Evolutionary conservation across 2,888 invertebrate species (phyloP).

Genomic region (Drosophila tripunctata): DNA sequence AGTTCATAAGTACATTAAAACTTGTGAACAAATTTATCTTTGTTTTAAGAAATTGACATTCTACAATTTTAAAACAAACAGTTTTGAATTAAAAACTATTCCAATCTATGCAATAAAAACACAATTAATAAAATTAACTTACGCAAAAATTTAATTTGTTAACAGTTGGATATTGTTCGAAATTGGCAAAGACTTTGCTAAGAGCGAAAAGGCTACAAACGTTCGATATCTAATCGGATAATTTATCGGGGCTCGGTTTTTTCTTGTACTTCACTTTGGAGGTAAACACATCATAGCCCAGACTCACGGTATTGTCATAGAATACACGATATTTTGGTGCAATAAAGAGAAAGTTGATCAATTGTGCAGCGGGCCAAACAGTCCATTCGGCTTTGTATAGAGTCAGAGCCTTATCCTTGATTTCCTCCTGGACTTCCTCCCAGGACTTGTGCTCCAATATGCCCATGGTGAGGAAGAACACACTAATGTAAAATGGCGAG

Average conservation of each 20-base stretch:
- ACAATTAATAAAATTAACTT: neutral
- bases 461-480: constrained; percentile 91
- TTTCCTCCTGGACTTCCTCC: constrained; percentile 87
- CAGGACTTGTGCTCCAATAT: constrained; percentile 87
- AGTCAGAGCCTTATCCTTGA: constrained; percentile 88
- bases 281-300: constrained; percentile 93
- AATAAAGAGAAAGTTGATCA: constrained; percentile 93
- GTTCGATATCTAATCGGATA: neutral
- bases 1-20: too few species aligned
- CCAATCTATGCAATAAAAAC: neutral
- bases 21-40: too few species aligned
- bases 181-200: neutral
- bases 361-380: constrained; percentile 95
- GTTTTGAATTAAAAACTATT: too few species aligned
- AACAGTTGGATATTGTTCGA: neutral
- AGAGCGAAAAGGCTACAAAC: neutral
- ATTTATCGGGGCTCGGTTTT: neutral
- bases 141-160: constrained; percentile 3
- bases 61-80: too few species aligned
- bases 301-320: constrained; percentile 92
- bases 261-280: constrained; percentile 89
- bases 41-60: too few species aligned
- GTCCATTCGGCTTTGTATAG: constrained; percentile 94
- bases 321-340: constrained; percentile 92
- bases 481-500: constrained; percentile 90